Percentiles rank a stretch among this genome's conserved stretches.
Evolutionary conservation across 2,888 invertebrate species (phyloP).

Genomic region (Pocota personata): DNA sequence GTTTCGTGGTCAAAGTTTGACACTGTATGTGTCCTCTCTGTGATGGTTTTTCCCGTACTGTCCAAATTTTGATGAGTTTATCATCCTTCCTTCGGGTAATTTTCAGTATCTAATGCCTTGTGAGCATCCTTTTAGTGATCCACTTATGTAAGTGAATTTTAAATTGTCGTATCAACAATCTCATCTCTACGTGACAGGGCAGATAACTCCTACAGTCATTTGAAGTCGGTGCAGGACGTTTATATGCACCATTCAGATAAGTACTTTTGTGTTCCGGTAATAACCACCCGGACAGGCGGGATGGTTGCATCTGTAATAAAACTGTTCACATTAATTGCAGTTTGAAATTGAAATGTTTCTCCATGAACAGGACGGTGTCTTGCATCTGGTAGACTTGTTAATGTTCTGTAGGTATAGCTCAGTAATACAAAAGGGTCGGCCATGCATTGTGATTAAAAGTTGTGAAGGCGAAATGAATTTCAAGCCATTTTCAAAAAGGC

Average conservation of each 20-base stretch:
- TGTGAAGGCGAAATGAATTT: conserved; percentile 17
- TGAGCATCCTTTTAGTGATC: conserved; percentile 33
- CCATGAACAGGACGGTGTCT: neutral
- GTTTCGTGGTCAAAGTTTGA: conserved; percentile 29
- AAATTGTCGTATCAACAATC: conserved; percentile 20
- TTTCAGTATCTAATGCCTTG: conserved; percentile 1
- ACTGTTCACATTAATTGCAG: conserved; percentile 61
- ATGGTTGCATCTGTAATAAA: conserved; percentile 46
- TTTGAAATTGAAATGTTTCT: conserved; percentile 39
- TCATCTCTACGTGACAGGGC: conserved; percentile 9
- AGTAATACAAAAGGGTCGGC: neutral
- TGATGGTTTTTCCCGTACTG: neutral
- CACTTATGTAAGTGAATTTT: conserved; percentile 51
- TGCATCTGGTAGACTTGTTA: conserved; percentile 17
- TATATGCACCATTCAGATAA: conserved; percentile 25
- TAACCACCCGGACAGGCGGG: neutral
- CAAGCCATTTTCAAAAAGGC: neutral
- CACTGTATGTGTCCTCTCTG: neutral
- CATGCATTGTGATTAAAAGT: conserved; percentile 31
- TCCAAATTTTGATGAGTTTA: conserved; percentile 17
- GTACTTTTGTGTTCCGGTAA: conserved; percentile 43
- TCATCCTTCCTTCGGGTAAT: conserved; percentile 1
- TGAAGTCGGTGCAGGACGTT: conserved; percentile 35
- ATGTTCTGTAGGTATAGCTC: neutral
- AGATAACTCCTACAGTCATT: conserved; percentile 33